These are phyloP conservation scores for Cotesia typhae DNA, from an alignment of 1,140 invertebrate genomes.

Conservation along the genomic window DNA sequence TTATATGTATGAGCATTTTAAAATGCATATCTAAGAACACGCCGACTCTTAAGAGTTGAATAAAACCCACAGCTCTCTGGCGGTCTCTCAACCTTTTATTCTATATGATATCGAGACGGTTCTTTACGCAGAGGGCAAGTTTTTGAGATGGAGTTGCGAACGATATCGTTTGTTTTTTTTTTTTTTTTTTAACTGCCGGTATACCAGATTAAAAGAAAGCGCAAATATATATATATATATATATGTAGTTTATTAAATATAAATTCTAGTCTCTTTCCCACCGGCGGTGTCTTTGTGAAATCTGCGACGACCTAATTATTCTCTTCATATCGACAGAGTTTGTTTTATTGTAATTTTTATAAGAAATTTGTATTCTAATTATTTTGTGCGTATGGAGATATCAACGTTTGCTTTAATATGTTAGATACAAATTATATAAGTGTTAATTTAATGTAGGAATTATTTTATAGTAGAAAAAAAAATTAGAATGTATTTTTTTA, in stretches of 20 bases:
- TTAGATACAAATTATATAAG: too few species aligned
- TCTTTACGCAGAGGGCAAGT: neutral
- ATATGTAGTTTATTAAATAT: neutral
- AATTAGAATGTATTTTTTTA: neutral
- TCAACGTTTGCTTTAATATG: too few species aligned
- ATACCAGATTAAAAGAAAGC: neutral
- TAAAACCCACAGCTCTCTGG: neutral
- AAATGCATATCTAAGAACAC: constrained; percentile 3
- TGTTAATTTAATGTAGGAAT: too few species aligned
- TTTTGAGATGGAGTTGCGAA: constrained; percentile 6
- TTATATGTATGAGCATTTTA: constrained; percentile 10
- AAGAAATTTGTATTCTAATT: too few species aligned
- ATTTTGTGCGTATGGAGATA: neutral
- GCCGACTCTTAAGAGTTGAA: neutral
- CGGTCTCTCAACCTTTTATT: constrained; percentile 21
- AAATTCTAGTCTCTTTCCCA: constrained; percentile 8
- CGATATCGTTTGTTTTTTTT: neutral
- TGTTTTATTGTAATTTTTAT: too few species aligned
- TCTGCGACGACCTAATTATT: constrained; percentile 16
- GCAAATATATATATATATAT: neutral
- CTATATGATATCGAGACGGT: constrained; percentile 21
- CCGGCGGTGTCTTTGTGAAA: constrained; percentile 17
- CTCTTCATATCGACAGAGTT: neutral
- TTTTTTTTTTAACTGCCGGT: neutral
- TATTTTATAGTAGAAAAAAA: neutral